Base-by-base conservation (phyloP, 2,113 vertebrate genomes). In the Sorex fumeus region DNA sequence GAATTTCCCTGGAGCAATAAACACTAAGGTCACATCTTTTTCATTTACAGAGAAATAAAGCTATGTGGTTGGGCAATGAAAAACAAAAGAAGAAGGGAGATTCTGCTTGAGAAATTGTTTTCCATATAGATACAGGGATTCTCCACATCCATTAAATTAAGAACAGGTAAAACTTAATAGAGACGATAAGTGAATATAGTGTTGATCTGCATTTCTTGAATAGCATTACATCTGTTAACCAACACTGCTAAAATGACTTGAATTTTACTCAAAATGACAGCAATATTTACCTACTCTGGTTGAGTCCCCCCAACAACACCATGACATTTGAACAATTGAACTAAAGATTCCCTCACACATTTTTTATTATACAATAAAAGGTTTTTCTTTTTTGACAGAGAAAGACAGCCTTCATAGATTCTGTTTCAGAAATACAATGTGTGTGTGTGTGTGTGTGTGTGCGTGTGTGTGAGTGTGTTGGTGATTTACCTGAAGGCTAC, bases 291-390 rank as follows among this genome's bases (percentile, higher is more conserved):
- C 27, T 27, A 85, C 95, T 97, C 95, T 36, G 13, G 88, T 97
- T 98, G 95, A 95, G 91, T 97, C 91, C 88, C 47, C 57, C 76
- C 93, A 98, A 89, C 91, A 96, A 32, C 88, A 93, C 93, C 89
- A 93, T 89, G 88, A 92, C 95, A 97, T 95, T 96, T 87, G 96
- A 97, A 92, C 95, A 97, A 95, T 96, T 87, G 96, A 97, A 93
- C 93, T 94, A 97, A 96, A 88, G 28, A 97, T 94, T 97, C 94
- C 87, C 75, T 97, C 87, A 67, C 62, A 91, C 90, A 86, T 84
- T 96, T 97, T 50, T 96, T 94, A 91, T 96, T 97, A 95, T 15
- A 95, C 80, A 94, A 96, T 94, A 76, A 95, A 70, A 78, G 18
- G 0, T 94, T 96, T 85, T 93, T 93, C 81, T 53, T 87, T 87